These are phyloP conservation scores for Hymenopus coronatus DNA, from an alignment of 2,888 invertebrate genomes.

Conservation along the genomic window DNA sequence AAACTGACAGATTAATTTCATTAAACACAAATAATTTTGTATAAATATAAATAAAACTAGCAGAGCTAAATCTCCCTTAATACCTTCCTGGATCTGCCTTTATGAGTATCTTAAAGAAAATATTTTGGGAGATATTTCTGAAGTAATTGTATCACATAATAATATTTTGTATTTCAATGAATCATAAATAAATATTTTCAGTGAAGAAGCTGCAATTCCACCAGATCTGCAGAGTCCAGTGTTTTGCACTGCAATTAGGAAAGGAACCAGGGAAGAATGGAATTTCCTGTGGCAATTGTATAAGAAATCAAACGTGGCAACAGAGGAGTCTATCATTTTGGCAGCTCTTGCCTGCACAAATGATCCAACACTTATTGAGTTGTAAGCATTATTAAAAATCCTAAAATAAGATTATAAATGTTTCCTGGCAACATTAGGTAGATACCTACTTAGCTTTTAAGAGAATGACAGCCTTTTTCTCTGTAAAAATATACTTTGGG, in stretches of 20 bases:
- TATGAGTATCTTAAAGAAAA: no score
- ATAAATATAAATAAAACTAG: no score
- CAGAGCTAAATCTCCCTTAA: no score
- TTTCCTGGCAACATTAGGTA: no score
- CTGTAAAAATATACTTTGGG: no score
- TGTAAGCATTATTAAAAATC: neutral
- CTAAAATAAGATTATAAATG: neutral
- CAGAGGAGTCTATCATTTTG: constrained; percentile 58
- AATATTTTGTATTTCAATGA: neutral
- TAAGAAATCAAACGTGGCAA: constrained; percentile 44
- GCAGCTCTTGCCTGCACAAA: constrained; percentile 56
- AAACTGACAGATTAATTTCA: no score
- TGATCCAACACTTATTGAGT: constrained; percentile 44
- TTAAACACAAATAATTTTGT: no score
- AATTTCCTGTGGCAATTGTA: constrained; percentile 60
- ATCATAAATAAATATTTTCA: neutral
- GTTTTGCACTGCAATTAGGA: constrained; percentile 62
- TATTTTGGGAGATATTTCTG: no score
- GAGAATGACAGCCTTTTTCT: no score
- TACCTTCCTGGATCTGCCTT: no score
- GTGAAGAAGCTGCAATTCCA: constrained; percentile 46
- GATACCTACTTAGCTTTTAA: no score
- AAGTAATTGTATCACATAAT: no score
- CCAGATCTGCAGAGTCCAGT: constrained; percentile 62
- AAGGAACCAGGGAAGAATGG: constrained; percentile 67